Conservation (phyloP, 2,888 invertebrate species). For the Papilio gigon region DNA sequence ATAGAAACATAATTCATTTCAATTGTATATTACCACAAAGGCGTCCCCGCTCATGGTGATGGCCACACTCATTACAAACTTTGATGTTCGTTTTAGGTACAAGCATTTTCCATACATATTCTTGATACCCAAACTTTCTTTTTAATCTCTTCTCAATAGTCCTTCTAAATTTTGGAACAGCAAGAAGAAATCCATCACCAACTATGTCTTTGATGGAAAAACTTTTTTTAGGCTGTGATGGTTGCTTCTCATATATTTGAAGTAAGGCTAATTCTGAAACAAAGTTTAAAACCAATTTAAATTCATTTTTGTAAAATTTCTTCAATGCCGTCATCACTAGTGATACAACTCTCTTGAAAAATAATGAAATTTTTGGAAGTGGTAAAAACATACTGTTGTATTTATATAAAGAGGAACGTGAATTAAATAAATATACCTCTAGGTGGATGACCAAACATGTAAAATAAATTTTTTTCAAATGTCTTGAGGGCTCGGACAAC, state of each 20-base stretch:
- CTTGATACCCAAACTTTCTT: slow-evolving; percentile 87
- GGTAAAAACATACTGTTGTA: neutral
- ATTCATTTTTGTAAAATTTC: neutral
- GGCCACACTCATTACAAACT: slow-evolving; percentile 91
- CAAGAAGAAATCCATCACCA: slow-evolving; percentile 90
- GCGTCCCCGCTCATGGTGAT: slow-evolving; percentile 88
- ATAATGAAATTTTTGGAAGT: neutral
- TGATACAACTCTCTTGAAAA: no score
- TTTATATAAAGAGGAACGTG: neutral
- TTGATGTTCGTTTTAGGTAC: slow-evolving; percentile 88
- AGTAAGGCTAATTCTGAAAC: slow-evolving; percentile 69
- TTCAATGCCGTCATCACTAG: no score
- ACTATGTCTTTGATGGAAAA: slow-evolving; percentile 85
- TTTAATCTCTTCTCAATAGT: slow-evolving; percentile 88
- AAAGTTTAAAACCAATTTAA: neutral
- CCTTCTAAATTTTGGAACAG: slow-evolving; percentile 90
- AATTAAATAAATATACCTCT: slow-evolving; percentile 56
- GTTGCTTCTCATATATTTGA: slow-evolving; percentile 57
- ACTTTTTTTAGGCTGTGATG: slow-evolving; percentile 50
- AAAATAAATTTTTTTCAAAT: slow-evolving; percentile 63
- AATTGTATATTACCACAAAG: slow-evolving; percentile 89
- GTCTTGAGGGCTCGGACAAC: slow-evolving; percentile 57
- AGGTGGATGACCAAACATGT: slow-evolving; percentile 68
- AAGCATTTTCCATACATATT: slow-evolving; percentile 86
- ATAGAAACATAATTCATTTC: no score